Evolutionary conservation across 1,140 invertebrate species (phyloP).

Genomic region (Achatina immaculata): DNA sequence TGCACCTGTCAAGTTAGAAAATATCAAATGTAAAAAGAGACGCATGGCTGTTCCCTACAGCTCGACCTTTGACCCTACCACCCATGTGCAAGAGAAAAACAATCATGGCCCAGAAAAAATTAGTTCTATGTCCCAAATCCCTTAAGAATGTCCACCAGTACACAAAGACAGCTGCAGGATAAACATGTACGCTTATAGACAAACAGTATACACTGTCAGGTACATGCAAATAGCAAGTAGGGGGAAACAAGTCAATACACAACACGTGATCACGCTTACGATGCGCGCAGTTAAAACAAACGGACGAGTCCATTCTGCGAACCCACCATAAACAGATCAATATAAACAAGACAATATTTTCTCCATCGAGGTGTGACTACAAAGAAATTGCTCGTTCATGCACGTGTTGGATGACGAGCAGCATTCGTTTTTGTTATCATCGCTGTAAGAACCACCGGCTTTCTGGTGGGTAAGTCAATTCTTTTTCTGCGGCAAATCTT

Average conservation of each 20-base stretch:
- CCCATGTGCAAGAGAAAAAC: not conserved
- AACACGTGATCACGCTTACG: not conserved
- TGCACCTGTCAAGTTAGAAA: too few relatives aligned
- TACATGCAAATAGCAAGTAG: not conserved
- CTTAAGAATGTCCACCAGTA: not conserved
- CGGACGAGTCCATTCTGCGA: not conserved
- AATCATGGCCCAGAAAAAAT: not conserved
- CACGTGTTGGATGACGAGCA: not conserved
- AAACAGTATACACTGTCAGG: not conserved
- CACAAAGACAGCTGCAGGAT: not conserved
- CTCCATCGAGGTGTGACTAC: not conserved
- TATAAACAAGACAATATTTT: slow-evolving; percentile 19
- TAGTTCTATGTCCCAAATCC: not conserved
- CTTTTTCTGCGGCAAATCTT: not conserved
- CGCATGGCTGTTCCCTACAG: too few relatives aligned
- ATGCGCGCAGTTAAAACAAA: not conserved
- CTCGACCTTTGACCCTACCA: slow-evolving; percentile 5
- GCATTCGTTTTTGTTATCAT: not conserved
- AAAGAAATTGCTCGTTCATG: not conserved
- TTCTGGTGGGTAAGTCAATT: not conserved
- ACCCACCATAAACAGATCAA: slow-evolving; percentile 10
- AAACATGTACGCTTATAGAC: slow-evolving; percentile 7
- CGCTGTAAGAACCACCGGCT: not conserved
- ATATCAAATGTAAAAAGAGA: too few relatives aligned
- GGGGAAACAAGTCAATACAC: not conserved